These are phyloP conservation scores for Sylvietta virens DNA, from an alignment of 2,113 vertebrate species.

Conservation along the genomic window DNA sequence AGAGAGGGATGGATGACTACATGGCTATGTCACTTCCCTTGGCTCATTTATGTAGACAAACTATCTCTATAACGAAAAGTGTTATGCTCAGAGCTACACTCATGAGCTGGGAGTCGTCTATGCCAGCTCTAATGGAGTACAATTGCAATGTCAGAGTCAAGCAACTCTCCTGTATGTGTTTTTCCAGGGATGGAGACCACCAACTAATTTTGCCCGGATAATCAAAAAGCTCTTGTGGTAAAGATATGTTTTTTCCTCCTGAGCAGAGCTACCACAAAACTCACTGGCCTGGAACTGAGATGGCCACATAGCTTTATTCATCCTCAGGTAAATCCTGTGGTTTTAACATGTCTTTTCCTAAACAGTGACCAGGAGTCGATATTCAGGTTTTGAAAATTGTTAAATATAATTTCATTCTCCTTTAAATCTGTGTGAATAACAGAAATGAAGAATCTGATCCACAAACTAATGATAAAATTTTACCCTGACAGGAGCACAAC, in stretches of 20 bases:
- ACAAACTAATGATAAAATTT: not conserved
- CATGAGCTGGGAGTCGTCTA: fast-evolving
- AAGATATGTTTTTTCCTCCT: not conserved
- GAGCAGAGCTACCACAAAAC: not conserved
- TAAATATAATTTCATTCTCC: not conserved
- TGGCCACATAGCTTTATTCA: not conserved
- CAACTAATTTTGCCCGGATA: not conserved
- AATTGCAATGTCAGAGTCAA: not conserved
- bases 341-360: not conserved
- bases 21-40: fast-evolving
- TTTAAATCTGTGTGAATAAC: not conserved
- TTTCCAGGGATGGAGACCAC: not conserved
- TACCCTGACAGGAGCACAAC: not conserved
- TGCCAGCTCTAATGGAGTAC: not conserved
- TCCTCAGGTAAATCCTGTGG: not conserved
- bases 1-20: not conserved
- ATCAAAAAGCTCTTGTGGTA: not conserved
- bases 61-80: not conserved
- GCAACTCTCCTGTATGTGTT: not conserved
- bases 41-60: fast-evolving
- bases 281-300: not conserved
- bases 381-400: not conserved
- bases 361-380: not conserved
- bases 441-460: not conserved
- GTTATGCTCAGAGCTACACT: not conserved